Evolutionary conservation across 2,113 vertebrate genomes (phyloP).

Genomic region (Cheilinus undulatus): DNA sequence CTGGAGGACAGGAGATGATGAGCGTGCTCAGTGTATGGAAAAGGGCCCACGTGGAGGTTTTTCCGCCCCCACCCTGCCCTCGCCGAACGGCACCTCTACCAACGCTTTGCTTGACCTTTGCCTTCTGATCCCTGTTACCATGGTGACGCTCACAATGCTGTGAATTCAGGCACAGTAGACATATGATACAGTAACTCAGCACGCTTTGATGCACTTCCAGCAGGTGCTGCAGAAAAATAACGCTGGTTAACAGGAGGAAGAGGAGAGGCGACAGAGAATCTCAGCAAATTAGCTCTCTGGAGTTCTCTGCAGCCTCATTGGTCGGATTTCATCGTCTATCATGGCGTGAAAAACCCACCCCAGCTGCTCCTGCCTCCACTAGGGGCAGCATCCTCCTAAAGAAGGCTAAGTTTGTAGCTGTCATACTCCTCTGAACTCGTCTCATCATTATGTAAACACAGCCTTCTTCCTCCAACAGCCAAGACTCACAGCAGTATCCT

Average conservation of each 20-base stretch:
- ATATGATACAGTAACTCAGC: slow-evolving; percentile 10
- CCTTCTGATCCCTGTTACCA: slow-evolving; percentile 75
- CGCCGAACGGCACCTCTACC: slow-evolving; percentile 52
- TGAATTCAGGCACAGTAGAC: slow-evolving; percentile 31
- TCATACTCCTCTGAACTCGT: not conserved
- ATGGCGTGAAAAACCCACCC: not conserved
- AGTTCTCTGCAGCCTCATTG: not conserved
- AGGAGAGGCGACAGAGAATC: not conserved
- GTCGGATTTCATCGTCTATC: not conserved
- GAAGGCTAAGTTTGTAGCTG: too few species aligned
- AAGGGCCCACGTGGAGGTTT: slow-evolving; percentile 54
- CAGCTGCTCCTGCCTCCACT: not conserved
- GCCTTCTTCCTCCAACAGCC: not conserved
- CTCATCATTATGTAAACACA: not conserved
- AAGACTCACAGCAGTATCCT: not conserved
- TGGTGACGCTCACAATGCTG: slow-evolving; percentile 67
- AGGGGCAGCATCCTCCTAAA: too few species aligned
- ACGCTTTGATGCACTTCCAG: slow-evolving; percentile 28
- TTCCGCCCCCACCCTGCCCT: slow-evolving; percentile 57
- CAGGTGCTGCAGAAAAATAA: slow-evolving; percentile 3
- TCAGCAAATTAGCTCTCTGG: slow-evolving; percentile 1
- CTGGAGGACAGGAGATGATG: slow-evolving; percentile 71
- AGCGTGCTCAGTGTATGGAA: slow-evolving; percentile 72
- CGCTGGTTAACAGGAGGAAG: slow-evolving; percentile 16
- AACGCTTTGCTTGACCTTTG: slow-evolving; percentile 70